These are phyloP conservation scores for Platyscelio sp. DNA, from an alignment of 2,888 invertebrate species.

Conservation along the genomic window DNA sequence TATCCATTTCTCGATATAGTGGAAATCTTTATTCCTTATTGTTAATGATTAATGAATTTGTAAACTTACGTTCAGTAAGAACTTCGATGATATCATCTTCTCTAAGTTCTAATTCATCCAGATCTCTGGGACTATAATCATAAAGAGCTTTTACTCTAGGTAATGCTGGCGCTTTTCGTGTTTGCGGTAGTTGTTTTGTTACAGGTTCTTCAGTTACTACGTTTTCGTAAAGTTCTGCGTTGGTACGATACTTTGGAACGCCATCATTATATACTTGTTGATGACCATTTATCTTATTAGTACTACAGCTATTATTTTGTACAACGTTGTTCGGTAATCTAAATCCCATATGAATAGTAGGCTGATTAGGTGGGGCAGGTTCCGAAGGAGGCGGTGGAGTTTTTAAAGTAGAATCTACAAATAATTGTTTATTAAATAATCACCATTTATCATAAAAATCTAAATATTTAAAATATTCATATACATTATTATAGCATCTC, in stretches of 20 bases:
- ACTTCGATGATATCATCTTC: conserved; percentile 88
- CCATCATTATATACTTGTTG: conserved; percentile 12
- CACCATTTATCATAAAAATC: too few relatives aligned
- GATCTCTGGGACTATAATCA: conserved; percentile 89
- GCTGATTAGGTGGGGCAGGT: conserved; percentile 85
- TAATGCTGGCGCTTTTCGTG: conserved; percentile 84
- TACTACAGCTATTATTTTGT: conserved; percentile 53
- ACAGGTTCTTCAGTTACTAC: conserved; percentile 11
- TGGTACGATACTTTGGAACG: conserved; percentile 31
- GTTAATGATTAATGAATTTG: too few relatives aligned
- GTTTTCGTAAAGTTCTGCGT: conserved; percentile 44
- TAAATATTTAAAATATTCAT: too few relatives aligned
- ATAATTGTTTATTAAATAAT: too few relatives aligned
- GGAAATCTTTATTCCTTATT: too few relatives aligned
- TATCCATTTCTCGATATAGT: too few relatives aligned
- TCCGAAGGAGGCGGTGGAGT: conserved; percentile 85
- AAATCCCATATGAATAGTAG: conserved; percentile 81
- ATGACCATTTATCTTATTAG: conserved; percentile 44
- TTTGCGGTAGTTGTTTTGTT: too few relatives aligned
- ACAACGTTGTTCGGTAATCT: conserved; percentile 74
- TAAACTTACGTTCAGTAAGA: conserved; percentile 87
- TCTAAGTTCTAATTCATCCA: conserved; percentile 88
- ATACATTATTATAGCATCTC: too few relatives aligned
- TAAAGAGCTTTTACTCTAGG: conserved; percentile 87
- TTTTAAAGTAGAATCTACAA: conserved; percentile 73